phyloP scores from a whole-genome alignment of 2,888 invertebrate species.

The Heliconius hortense region DNA sequence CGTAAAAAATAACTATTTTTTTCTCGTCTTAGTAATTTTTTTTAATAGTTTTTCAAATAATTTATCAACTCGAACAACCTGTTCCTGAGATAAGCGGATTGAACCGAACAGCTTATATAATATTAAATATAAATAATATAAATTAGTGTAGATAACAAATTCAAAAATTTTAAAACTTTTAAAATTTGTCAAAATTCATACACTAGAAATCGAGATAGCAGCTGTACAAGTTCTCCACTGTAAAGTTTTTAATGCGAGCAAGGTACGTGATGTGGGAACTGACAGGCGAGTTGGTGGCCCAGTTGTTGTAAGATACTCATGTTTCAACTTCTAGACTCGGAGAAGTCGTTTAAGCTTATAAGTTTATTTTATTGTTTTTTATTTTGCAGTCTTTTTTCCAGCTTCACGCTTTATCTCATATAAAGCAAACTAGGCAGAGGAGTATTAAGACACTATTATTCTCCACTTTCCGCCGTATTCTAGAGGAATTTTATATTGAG shows the following conservation, averaged over 20 bases:
- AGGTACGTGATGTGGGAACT: conserved; percentile 8
- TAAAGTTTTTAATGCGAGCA: conserved; percentile 12
- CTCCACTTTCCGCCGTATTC: not conserved
- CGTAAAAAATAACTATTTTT: no score
- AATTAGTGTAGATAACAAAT: not conserved
- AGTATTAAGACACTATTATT: not conserved
- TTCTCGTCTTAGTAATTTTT: no score
- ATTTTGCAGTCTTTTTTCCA: not conserved
- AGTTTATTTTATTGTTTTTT: not conserved
- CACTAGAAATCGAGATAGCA: not conserved
- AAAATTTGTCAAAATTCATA: not conserved
- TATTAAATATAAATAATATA: not conserved
- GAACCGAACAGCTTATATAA: no score
- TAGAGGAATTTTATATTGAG: not conserved
- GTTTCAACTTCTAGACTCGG: not conserved
- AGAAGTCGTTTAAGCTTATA: not conserved
- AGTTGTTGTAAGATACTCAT: conserved; percentile 4
- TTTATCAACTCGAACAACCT: no score
- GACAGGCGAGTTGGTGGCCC: conserved; percentile 1
- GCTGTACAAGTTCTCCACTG: not conserved
- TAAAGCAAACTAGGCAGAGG: not conserved
- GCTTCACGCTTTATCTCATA: not conserved
- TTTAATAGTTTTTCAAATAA: no score
- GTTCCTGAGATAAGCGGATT: no score
- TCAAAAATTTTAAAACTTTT: not conserved